These are phyloP conservation scores for Lasioglossum villosulum DNA, from an alignment of 2,888 invertebrate species.

Conservation along the genomic window DNA sequence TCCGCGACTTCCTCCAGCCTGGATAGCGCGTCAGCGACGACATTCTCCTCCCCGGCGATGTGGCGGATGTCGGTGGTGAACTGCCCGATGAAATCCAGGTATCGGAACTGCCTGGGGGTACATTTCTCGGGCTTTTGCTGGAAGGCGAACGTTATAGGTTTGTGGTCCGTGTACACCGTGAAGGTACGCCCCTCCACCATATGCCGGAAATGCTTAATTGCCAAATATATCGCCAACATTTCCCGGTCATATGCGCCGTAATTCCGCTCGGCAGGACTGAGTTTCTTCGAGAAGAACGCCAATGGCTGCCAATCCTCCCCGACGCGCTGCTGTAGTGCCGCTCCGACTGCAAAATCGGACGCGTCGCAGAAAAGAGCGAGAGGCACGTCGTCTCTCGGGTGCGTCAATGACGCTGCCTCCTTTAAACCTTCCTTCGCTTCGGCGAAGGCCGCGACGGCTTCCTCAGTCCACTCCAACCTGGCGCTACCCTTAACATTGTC, in stretches of 20 bases:
- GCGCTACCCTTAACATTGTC: too few species aligned
- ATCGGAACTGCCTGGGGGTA: background rate
- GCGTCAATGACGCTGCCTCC: background rate
- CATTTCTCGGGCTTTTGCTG: background rate
- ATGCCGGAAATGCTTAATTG: background rate
- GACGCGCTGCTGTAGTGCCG: too few species aligned
- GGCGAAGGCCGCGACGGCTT: background rate
- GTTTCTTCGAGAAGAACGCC: too few species aligned
- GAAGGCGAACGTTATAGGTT: background rate
- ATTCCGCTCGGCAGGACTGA: too few species aligned
- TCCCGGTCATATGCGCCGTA: too few species aligned
- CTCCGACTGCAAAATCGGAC: too few species aligned
- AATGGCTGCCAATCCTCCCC: too few species aligned
- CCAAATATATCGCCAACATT: too few species aligned
- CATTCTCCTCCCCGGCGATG: background rate
- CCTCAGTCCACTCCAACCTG: too few species aligned
- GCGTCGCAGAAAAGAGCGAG: too few species aligned
- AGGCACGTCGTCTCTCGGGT: too few species aligned
- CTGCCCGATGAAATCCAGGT: background rate
- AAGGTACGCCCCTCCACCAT: background rate
- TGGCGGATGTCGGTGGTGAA: background rate
- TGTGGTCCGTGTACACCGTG: background rate
- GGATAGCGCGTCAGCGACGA: background rate
- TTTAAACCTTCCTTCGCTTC: background rate
- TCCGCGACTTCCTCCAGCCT: background rate